Conservation (phyloP, 1,140 invertebrate genomes). For the Alviniconcha marisindica region DNA sequence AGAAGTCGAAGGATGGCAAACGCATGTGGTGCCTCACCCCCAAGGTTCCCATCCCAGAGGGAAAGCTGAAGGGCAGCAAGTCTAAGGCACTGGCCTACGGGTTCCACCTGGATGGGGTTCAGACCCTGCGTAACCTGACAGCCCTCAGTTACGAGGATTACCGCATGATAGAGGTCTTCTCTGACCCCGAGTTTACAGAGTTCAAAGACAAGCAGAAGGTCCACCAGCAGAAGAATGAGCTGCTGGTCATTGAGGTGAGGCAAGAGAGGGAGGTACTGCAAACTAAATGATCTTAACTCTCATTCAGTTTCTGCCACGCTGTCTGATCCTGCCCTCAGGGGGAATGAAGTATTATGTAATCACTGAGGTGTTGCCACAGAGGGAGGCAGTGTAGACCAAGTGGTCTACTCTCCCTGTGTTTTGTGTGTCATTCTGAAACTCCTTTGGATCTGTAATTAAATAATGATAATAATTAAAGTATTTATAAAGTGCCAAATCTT, state of each 20-base stretch:
- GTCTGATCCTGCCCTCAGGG: not conserved
- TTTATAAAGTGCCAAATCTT: no score
- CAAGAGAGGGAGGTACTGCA: not conserved
- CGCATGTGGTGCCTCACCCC: constrained; percentile 93
- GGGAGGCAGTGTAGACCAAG: constrained; percentile 2
- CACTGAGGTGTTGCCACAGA: no score
- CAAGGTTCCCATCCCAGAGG: constrained; percentile 74
- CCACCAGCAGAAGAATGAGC: constrained; percentile 82
- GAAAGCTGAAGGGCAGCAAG: not conserved
- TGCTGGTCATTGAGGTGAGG: constrained; percentile 93
- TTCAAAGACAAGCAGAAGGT: constrained; percentile 84
- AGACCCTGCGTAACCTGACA: constrained; percentile 87
- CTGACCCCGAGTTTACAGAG: constrained; percentile 91
- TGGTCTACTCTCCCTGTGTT: constrained; percentile 5
- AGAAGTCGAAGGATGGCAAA: constrained; percentile 81
- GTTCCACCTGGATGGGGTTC: constrained; percentile 96
- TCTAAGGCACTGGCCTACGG: constrained; percentile 91
- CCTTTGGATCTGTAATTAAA: no score
- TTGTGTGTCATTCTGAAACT: no score
- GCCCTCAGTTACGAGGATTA: constrained; percentile 71
- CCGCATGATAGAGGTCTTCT: constrained; percentile 89
- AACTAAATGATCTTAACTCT: not conserved
- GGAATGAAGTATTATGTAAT: not conserved
- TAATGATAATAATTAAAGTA: no score
- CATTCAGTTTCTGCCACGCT: not conserved